Conservation (phyloP, 2,113 vertebrate genomes). For the Oncorhynchus mykiss region DNA sequence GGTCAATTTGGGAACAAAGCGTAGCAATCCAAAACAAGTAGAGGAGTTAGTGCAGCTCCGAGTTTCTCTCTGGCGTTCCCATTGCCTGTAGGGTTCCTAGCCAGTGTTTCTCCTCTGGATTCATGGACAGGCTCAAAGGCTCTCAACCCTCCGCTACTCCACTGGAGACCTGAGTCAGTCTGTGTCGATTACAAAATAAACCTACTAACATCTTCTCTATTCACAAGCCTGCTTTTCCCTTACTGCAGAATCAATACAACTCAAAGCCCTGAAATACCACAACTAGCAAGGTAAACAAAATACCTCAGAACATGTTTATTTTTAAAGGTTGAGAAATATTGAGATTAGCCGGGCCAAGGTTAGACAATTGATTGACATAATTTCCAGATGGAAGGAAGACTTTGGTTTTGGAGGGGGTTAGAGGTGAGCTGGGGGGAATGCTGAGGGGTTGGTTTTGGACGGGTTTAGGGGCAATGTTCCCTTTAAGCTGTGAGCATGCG, state of each 20-base stretch:
- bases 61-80: conserved; percentile 36
- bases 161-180: conserved; percentile 30
- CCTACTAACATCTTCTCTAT: conserved; percentile 63
- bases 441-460: conserved; percentile 23
- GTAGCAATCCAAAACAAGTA: conserved; percentile 39
- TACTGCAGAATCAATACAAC: conserved; percentile 53
- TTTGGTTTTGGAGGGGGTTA: conserved; percentile 40
- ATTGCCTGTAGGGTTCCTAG: conserved; percentile 31
- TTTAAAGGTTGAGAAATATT: conserved; percentile 49
- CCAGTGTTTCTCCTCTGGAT: conserved; percentile 33
- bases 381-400: conserved; percentile 52
- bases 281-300: conserved; percentile 47
- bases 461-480: conserved; percentile 19
- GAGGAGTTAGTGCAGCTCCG: conserved; percentile 44
- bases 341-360: conserved; percentile 36
- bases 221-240: conserved; percentile 33
- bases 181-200: conserved; percentile 69
- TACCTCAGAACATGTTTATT: conserved; percentile 40
- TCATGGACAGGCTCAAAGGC: conserved; percentile 40
- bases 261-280: conserved; percentile 39
- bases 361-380: conserved; percentile 59
- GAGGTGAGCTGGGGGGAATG: conserved; percentile 37
- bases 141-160: not conserved
- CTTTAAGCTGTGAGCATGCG: not conserved
- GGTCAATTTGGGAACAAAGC: conserved; percentile 10